Base-by-base conservation (phyloP, 2,888 invertebrate genomes). In the Nysson spinosus region DNA sequence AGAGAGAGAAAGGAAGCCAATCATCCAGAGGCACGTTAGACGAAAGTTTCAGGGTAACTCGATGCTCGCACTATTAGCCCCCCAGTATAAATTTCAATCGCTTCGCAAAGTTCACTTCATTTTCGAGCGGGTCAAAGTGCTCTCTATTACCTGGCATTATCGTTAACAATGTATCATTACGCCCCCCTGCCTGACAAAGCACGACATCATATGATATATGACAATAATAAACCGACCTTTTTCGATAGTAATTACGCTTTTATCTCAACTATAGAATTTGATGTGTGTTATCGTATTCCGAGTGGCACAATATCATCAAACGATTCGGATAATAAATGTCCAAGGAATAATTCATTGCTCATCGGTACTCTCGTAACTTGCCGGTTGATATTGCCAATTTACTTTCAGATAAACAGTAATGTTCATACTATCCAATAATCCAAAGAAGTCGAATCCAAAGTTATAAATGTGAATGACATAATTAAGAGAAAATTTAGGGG, bases 61-160 rank as follows among this genome's bases (percentile, higher is more conserved):
- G 12, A 28, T 3, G 4, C 9, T 14, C 12, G 5, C 14, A 4
- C 7, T 26, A 22, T n/a, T n/a, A n/a, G n/a, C n/a, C n/a, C 46
- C 14, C n/a, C 34, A 20, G 46, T 51, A 65, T 65, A 72, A 60
- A 72, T 75, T 75, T 75, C 66, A 72, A 72, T 72, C 56, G 55
- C 32, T 47, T 26, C 35, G 37, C 50, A 60, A 68, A 55, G 56
- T 60, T 76, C 73, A 50, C 69, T 72, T 76, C 68, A 76, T 72
- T n/a, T 73, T 76, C 57, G 39, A 16, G 6, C 26, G 40, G 47
- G 56, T 76, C 73, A 76, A 73, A 73, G 69, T 68, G 57, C 16
- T 22, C 52, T 76, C 68, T 72, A 72, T 76, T 76, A 68, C 63
- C 50, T 51, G 35, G 73, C 69, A 72, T 76, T 72, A 73, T 68